These are phyloP conservation scores for Aulostomus chinensis DNA, from an alignment of 2,797 vertebrate genomes.

Conservation along the genomic window DNA sequence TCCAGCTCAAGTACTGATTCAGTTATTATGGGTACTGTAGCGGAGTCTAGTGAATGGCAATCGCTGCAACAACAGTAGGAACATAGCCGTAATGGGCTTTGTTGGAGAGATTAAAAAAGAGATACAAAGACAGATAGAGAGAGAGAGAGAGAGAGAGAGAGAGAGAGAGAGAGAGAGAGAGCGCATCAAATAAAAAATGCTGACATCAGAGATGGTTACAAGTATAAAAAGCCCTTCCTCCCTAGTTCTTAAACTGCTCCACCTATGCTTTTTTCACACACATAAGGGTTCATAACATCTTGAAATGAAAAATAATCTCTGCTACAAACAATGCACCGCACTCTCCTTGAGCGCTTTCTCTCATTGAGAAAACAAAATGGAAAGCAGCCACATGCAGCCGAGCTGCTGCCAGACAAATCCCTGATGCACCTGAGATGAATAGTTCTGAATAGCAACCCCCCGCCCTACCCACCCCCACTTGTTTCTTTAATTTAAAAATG, in stretches of 20 bases:
- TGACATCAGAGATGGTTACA: constrained; percentile 58
- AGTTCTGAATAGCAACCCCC: constrained; percentile 37
- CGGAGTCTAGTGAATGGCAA: constrained; percentile 56
- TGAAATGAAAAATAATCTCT: constrained; percentile 60
- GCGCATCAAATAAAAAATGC: constrained; percentile 42
- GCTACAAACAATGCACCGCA: constrained; percentile 42
- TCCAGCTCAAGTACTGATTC: constrained; percentile 68
- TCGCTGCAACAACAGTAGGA: constrained; percentile 52
- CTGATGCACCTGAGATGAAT: constrained; percentile 60
- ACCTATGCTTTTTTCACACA: constrained; percentile 24
- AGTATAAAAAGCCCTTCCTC: too few species aligned
- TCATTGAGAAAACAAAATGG: constrained; percentile 66
- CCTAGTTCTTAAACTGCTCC: constrained; percentile 23
- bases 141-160: constrained; percentile 30
- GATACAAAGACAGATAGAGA: constrained; percentile 41
- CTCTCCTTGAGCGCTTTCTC: constrained; percentile 60
- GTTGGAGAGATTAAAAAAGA: constrained; percentile 59
- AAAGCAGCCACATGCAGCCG: constrained; percentile 49
- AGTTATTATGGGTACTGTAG: constrained; percentile 72
- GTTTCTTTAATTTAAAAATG: constrained; percentile 55
- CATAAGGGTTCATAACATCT: constrained; percentile 55
- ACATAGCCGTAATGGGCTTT: constrained; percentile 61
- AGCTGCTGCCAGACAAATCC: constrained; percentile 45
- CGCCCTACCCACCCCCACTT: not conserved
- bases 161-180: not conserved